These are phyloP conservation scores for Cyclura pinguis DNA, from an alignment of 2,797 vertebrate genomes.

Conservation along the genomic window DNA sequence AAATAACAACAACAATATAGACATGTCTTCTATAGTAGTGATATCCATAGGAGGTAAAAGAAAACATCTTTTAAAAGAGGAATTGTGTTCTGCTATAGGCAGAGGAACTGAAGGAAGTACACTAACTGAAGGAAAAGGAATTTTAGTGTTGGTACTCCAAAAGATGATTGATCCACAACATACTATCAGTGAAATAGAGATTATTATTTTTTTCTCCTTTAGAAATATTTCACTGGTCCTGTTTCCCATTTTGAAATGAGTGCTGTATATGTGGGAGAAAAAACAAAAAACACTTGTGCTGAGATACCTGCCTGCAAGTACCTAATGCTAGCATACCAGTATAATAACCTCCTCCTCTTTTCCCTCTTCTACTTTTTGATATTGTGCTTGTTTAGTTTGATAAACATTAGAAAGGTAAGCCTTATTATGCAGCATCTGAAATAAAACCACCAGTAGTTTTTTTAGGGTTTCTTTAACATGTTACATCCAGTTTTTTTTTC, in stretches of 20 bases:
- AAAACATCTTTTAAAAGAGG: not conserved
- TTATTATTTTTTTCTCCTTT: not conserved
- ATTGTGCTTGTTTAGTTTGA: too few relatives aligned
- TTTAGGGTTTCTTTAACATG: not conserved
- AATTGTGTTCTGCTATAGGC: not conserved
- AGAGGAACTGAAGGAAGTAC: not conserved
- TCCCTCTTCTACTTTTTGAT: too few relatives aligned
- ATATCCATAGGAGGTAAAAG: not conserved
- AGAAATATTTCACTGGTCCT: not conserved
- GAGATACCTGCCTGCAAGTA: not conserved
- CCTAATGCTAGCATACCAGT: not conserved
- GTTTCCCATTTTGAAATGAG: not conserved
- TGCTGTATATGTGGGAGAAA: not conserved
- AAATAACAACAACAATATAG: not conserved
- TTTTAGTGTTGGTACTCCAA: not conserved
- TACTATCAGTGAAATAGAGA: not conserved
- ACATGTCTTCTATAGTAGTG: not conserved
- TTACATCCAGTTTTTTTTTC: not conserved
- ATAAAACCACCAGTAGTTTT: not conserved
- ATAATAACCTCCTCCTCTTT: not conserved
- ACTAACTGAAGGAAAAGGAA: too few relatives aligned
- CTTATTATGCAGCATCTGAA: not conserved
- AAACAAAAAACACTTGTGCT: not conserved
- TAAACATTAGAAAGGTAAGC: too few relatives aligned
- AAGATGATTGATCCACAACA: not conserved